phyloP scores from a whole-genome alignment of 2,888 invertebrate species.

The Cryptus armator region DNA sequence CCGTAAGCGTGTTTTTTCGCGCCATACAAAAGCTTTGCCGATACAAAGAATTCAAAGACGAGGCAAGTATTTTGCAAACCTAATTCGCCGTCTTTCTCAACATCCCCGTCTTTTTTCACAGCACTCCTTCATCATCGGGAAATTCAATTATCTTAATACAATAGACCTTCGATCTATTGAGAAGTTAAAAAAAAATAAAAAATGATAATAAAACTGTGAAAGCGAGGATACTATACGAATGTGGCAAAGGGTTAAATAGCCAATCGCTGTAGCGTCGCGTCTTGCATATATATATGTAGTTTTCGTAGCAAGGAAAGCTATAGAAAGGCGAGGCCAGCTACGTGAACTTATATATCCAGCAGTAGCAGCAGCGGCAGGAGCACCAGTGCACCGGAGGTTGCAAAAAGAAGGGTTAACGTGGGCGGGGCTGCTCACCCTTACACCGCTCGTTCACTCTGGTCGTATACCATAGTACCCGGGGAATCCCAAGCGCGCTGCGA shows the following conservation, averaged over 20 bases:
- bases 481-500: slow-evolving; percentile 67
- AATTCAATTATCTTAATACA: background rate
- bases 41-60: background rate
- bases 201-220: background rate
- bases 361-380: slow-evolving; percentile 50
- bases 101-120: background rate
- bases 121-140: background rate
- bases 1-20: no score
- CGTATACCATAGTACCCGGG: slow-evolving; percentile 58
- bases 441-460: slow-evolving; percentile 63
- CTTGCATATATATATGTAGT: background rate
- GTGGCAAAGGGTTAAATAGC: background rate
- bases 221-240: background rate
- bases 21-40: no score
- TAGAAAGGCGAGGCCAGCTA: slow-evolving; percentile 54
- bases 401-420: slow-evolving; percentile 69
- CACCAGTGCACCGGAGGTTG: slow-evolving; percentile 56
- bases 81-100: background rate
- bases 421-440: slow-evolving; percentile 68
- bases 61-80: background rate
- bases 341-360: slow-evolving; percentile 52
- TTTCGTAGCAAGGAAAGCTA: slow-evolving; percentile 1
- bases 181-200: no score
- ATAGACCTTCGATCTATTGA: background rate
- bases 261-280: slow-evolving; percentile 1